Percentiles rank a stretch among this genome's conserved stretches.
Conservation (phyloP, 2,797 vertebrate genomes). For the Chelidonichthys spinosus region DNA sequence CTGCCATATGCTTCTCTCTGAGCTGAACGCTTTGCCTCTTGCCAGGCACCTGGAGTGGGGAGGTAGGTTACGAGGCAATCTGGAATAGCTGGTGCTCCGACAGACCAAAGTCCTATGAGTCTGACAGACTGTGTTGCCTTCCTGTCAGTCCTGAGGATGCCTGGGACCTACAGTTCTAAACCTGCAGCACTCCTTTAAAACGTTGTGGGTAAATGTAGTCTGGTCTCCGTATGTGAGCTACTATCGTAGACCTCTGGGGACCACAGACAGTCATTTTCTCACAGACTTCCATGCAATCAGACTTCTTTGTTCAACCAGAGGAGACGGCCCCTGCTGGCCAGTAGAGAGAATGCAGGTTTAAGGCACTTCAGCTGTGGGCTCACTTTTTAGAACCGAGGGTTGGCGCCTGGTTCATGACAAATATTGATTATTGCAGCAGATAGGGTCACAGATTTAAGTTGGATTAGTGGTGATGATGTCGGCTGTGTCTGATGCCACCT, state of each 20-base stretch:
- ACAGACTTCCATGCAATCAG: too few relatives aligned
- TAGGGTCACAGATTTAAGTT: background rate
- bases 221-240: too few relatives aligned
- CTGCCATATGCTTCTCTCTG: conserved; percentile 19
- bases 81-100: conserved; percentile 17
- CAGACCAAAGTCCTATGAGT: conserved; percentile 10
- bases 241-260: too few relatives aligned
- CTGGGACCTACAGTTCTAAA: conserved; percentile 12
- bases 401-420: too few relatives aligned
- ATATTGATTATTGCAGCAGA: background rate
- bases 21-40: conserved; percentile 13
- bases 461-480: background rate
- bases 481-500: background rate
- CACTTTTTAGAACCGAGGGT: too few relatives aligned
- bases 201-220: background rate
- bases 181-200: conserved; percentile 10
- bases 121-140: conserved; percentile 23
- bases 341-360: too few relatives aligned
- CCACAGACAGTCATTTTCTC: too few relatives aligned
- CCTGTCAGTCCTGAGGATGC: conserved; percentile 25
- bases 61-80: conserved; percentile 18
- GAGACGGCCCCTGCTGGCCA: too few relatives aligned
- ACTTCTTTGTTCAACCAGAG: too few relatives aligned
- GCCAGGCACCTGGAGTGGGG: conserved; percentile 23
- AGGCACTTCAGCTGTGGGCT: too few relatives aligned